Conservation (phyloP, 1,140 invertebrate species). For the Gonioctena quinquepunctata region DNA sequence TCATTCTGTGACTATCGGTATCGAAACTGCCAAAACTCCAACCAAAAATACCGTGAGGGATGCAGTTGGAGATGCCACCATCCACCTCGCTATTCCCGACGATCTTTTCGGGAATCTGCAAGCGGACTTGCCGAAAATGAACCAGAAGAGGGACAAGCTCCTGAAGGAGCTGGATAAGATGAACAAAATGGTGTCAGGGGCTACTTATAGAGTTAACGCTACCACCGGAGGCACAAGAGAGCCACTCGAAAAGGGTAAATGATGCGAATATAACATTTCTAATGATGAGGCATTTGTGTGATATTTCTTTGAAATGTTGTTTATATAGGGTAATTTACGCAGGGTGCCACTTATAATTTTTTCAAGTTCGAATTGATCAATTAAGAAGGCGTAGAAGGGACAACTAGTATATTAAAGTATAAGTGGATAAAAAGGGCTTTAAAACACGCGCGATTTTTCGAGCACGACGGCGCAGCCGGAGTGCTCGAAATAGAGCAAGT, state of each 20-base stretch:
- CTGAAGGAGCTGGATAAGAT: constrained; percentile 53
- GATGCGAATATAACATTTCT: no score
- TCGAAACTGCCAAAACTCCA: not conserved
- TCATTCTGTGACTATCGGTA: constrained; percentile 12
- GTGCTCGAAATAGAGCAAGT: no score
- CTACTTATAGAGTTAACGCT: constrained; percentile 48
- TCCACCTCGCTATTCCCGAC: constrained; percentile 37
- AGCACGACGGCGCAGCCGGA: no score
- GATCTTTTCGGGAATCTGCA: constrained; percentile 32
- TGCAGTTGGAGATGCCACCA: constrained; percentile 26
- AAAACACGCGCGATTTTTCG: no score
- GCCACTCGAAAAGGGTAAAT: constrained; percentile 41
- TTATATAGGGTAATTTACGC: no score
- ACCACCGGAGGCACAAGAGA: constrained; percentile 38
- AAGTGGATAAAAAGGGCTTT: no score
- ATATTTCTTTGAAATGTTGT: no score
- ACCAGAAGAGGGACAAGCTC: constrained; percentile 52
- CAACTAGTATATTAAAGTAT: no score
- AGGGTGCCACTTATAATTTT: no score
- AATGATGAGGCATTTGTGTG: no score
- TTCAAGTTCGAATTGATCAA: no score
- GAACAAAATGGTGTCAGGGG: constrained; percentile 39
- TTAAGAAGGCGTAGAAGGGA: no score
- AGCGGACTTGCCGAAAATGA: constrained; percentile 44
- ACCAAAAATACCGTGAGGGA: constrained; percentile 29